phyloP scores from a whole-genome alignment of 53 echinoderm and acorn worm genomes.

The Paracentrotus lividus region DNA sequence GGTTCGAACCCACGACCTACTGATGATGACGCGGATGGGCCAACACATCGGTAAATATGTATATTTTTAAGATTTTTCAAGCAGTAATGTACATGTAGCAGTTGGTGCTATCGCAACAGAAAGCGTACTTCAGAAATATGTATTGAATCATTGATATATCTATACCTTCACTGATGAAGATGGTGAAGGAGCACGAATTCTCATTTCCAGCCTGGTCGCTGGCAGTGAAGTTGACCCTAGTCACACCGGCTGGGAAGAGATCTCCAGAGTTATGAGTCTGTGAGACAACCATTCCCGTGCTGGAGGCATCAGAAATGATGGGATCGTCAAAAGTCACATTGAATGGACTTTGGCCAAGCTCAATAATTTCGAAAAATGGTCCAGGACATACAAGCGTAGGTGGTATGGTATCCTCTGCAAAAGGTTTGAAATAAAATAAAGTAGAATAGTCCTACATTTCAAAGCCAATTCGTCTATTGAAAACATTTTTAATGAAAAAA shows the following conservation, averaged over 20 bases:
- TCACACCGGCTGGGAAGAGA: constrained; percentile 4
- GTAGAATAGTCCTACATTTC: too few relatives aligned
- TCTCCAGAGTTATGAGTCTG: not conserved
- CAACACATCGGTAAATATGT: too few relatives aligned
- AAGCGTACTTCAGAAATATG: too few relatives aligned
- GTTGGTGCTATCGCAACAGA: too few relatives aligned
- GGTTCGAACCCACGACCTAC: too few relatives aligned
- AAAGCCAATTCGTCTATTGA: too few relatives aligned
- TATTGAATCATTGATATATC: too few relatives aligned
- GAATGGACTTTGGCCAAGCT: not conserved
- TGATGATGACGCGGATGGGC: too few relatives aligned
- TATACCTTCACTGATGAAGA: constrained; percentile 12
- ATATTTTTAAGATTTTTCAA: too few relatives aligned
- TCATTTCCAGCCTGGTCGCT: not conserved
- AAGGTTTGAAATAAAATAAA: not conserved
- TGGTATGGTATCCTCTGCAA: not conserved
- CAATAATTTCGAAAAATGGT: not conserved
- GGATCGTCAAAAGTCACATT: constrained; percentile 34
- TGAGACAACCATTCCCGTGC: not conserved
- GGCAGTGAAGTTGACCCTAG: not conserved
- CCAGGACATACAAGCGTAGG: not conserved
- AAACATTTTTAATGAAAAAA: too few relatives aligned
- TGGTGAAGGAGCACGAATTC: not conserved
- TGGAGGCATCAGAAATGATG: not conserved
- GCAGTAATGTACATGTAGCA: too few relatives aligned